phyloP scores from a whole-genome alignment of 2,113 vertebrate species.

The Delphinapterus leucas region DNA sequence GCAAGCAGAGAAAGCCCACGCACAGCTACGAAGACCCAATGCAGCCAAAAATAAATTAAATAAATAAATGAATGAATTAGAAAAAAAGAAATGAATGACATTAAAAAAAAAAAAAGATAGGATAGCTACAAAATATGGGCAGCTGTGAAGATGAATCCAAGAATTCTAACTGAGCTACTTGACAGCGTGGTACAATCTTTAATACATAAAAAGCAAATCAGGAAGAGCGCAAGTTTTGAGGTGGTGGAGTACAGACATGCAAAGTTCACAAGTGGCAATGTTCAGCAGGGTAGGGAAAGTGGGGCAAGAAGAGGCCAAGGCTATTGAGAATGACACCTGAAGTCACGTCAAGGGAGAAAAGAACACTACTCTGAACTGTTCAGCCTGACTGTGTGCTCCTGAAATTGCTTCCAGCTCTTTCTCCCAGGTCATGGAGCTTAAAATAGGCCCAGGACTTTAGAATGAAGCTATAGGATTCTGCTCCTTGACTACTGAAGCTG shows the following conservation, averaged over 20 bases:
- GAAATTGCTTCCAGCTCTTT: not conserved
- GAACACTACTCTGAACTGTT: not conserved
- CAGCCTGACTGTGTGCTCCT: not conserved
- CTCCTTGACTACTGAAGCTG: not conserved
- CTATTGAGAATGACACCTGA: not conserved
- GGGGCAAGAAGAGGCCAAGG: not conserved
- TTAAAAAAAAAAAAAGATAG: not conserved
- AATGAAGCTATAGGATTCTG: not conserved
- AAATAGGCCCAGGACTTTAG: conserved; percentile 30
- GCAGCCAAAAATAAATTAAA: too few species aligned
- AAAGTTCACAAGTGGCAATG: not conserved
- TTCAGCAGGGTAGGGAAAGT: not conserved
- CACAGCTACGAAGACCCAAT: too few species aligned
- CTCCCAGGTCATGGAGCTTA: not conserved
- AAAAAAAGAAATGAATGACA: too few species aligned
- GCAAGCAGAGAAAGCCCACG: too few species aligned
- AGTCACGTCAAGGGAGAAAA: not conserved
- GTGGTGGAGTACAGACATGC: not conserved
- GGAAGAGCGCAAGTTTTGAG: not conserved
- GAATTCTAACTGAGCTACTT: not conserved
- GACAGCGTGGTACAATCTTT: not conserved
- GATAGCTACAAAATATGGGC: not conserved
- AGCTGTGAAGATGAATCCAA: not conserved
- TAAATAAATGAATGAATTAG: too few species aligned
- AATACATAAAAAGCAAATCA: not conserved